Conservation (phyloP, 2,888 invertebrate species). For the Ceramica pisi region DNA sequence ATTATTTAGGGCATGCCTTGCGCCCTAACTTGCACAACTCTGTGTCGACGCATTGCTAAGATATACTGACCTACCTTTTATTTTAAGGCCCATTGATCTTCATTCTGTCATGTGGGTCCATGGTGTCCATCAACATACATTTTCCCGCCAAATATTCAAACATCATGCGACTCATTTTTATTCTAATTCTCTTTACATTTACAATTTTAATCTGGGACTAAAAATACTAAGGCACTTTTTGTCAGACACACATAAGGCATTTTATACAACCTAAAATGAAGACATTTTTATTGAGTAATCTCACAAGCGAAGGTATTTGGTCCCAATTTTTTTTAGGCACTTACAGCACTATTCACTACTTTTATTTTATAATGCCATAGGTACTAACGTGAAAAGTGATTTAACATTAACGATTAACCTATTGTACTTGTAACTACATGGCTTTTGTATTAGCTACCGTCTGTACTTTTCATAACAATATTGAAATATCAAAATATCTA, state of each 20-base stretch:
- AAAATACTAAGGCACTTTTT: conserved; percentile 56
- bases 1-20: neutral
- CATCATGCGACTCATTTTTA: conserved; percentile 3
- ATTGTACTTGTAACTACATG: conserved; percentile 62
- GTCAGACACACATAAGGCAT: conserved; percentile 28
- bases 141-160: conserved; percentile 12
- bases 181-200: conserved; percentile 1
- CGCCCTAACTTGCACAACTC: neutral
- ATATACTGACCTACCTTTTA: neutral
- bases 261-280: conserved; percentile 18
- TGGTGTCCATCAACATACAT: neutral
- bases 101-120: neutral
- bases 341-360: neutral
- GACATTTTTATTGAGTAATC: conserved; percentile 22
- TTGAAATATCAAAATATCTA: conserved; percentile 24
- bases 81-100: neutral
- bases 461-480: conserved; percentile 47
- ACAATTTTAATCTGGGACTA: conserved; percentile 18
- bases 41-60: neutral
- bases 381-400: conserved; percentile 17
- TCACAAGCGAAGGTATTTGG: conserved; percentile 42
- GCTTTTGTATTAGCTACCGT: conserved; percentile 49
- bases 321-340: conserved; percentile 37
- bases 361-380: conserved; percentile 29
- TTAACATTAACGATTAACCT: conserved; percentile 30